Base-by-base conservation (phyloP, 2,797 vertebrate genomes). In the Sparus aurata region DNA sequence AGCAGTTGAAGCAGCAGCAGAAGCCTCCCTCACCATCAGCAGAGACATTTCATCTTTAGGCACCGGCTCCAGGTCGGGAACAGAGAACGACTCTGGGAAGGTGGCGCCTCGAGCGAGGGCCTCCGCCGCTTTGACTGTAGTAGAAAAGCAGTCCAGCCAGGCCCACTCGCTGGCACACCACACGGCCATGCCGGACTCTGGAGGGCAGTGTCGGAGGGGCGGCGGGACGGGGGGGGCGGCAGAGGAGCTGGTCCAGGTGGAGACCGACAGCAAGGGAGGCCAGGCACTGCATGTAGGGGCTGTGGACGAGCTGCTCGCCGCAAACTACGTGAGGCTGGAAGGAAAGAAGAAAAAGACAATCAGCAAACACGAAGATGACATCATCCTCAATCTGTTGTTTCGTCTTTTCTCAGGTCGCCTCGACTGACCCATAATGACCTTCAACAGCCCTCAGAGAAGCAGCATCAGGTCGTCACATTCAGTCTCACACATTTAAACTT, bases 261-360 rank as follows among this genome's bases (percentile, higher is more conserved):
- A 99, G 96, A 2, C 98, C 98, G 68, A 99, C 98, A 0, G 97
- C 97, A n/a, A 99, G 94, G 0, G 98, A 99, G 23, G 98, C 96
- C 23, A 99, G 91, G 87, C 98, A 99, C 87, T 99, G 98, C 98
- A 99, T 98, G 62, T 99, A 99, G 9, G 98, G 97, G 78, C 98
- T 99, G 77, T 99, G 98, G 69, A 99, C 96, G 0, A 99, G 96
- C 94, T 99, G 98, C 91, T 99, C 98, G 0, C 98, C 98, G 68
- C 98, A 99, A 2, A 99, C 96, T 1, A 99, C 98, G 0, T 98
- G 97, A 10, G 98, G 98, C 98, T 99, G 69, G 3, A 66, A 70
- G 11, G 7, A 77, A 72, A 61, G 1, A 45, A 9, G 18, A 16
- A n/a, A 16, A 17, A 12, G 2, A 20, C 3, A 61, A 18, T 64